A percentile compares a stretch with the other conserved stretches of the same genome.
phyloP scores from a whole-genome alignment of 2,113 vertebrate species.

The Ginglymostoma cirratum region DNA sequence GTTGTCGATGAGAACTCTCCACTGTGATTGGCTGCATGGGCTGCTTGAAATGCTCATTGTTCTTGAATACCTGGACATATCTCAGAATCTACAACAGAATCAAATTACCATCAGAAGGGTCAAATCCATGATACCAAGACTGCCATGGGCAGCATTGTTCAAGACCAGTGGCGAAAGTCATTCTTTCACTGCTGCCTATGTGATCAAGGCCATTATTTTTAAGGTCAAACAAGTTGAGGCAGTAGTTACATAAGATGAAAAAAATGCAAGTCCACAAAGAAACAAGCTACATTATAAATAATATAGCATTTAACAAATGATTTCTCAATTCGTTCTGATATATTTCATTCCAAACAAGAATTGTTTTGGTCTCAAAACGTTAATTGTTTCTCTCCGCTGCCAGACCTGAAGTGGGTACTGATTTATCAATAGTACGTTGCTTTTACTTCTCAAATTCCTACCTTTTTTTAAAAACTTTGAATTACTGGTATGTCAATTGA shows the following conservation, averaged over 20 bases:
- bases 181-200: too few species aligned
- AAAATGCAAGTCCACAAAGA: neutral
- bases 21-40: neutral
- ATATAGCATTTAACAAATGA: neutral
- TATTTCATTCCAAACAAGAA: too few species aligned
- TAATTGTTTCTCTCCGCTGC: too few species aligned
- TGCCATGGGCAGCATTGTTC: too few species aligned
- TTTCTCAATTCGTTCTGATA: neutral
- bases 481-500: neutral
- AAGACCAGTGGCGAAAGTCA: too few species aligned
- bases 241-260: neutral
- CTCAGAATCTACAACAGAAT: too few species aligned
- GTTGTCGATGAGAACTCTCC: neutral
- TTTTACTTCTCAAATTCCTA: neutral
- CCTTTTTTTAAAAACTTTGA: neutral
- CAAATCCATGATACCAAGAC: too few species aligned
- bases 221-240: neutral
- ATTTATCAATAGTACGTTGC: neutral
- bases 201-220: neutral
- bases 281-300: neutral
- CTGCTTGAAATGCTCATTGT: neutral
- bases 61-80: too few species aligned
- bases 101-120: too few species aligned
- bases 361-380: too few species aligned
- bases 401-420: too few species aligned